Conservation (phyloP, 2,797 vertebrate species). For the Poecilia wingei region DNA sequence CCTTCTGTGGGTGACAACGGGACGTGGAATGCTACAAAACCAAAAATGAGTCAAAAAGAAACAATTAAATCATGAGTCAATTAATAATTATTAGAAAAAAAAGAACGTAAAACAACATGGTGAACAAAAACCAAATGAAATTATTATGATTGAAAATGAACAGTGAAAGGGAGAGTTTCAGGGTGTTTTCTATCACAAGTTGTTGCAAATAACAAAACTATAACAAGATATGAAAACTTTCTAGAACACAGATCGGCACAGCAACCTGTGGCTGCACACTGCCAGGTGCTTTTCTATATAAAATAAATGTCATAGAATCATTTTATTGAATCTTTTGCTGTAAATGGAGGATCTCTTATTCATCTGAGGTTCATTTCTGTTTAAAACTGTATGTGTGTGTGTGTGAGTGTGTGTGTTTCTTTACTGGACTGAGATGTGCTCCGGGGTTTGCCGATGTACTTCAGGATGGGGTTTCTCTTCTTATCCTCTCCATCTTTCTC, state of each 20-base stretch:
- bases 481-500: constrained; percentile 91
- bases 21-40: constrained; percentile 91
- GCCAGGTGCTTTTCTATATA: background rate
- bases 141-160: constrained; percentile 18
- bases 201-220: background rate
- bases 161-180: constrained; percentile 1
- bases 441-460: constrained; percentile 93
- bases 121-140: constrained; percentile 10
- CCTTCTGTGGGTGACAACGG: constrained; percentile 93
- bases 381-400: background rate
- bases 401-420: constrained; percentile 23
- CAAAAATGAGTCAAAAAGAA: constrained; percentile 42
- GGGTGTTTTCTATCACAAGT: background rate
- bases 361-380: background rate
- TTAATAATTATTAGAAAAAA: constrained; percentile 13
- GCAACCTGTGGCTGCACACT: background rate
- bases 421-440: constrained; percentile 90
- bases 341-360: background rate
- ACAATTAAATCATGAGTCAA: constrained; percentile 37
- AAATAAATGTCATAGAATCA: background rate
- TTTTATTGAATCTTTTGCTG: background rate
- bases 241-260: background rate
- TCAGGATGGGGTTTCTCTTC: constrained; percentile 92
- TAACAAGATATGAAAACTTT: background rate
- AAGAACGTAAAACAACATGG: constrained; percentile 20